A percentile compares a stretch with the other conserved stretches of the same genome.
These are phyloP conservation scores for Eumaeus atala DNA, from an alignment of 1,140 invertebrate species.

Conservation along the genomic window DNA sequence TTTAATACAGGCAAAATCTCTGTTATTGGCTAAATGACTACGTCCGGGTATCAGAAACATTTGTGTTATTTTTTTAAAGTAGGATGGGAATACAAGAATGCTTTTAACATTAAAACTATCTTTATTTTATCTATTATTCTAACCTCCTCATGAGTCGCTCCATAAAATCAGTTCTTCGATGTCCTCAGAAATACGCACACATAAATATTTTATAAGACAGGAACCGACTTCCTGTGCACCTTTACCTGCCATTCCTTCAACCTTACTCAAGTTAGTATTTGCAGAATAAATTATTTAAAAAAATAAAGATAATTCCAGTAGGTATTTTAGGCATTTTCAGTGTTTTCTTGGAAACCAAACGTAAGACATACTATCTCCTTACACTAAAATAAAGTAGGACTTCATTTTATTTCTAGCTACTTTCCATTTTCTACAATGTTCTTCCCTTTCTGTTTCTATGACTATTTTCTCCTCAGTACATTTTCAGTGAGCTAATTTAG, in stretches of 20 bases:
- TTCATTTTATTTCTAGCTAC: conserved; percentile 9
- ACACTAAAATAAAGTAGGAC: conserved; percentile 11
- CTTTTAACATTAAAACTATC: conserved; percentile 9
- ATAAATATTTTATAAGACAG: too few species aligned
- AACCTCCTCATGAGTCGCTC: too few species aligned
- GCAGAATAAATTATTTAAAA: too few species aligned
- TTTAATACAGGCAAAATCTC: conserved; percentile 12
- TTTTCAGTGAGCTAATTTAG: conserved; percentile 15
- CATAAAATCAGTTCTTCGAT: too few species aligned
- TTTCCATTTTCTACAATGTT: conserved; percentile 15
- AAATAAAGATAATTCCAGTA: too few species aligned
- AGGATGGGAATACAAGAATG: background rate
- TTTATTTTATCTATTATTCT: conserved; percentile 1
- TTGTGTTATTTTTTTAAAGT: background rate
- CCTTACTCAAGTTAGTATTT: too few species aligned
- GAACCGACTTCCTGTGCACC: too few species aligned
- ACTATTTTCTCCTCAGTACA: conserved; percentile 9
- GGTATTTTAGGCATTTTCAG: too few species aligned
- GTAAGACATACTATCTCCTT: conserved; percentile 16
- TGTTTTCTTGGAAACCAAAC: conserved; percentile 9
- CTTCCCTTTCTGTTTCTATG: conserved; percentile 7
- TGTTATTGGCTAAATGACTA: background rate
- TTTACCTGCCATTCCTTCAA: too few species aligned
- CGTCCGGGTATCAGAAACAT: background rate
- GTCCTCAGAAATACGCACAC: too few species aligned